Evolutionary conservation across 2,888 invertebrate species (phyloP).

Genomic region (Heliconius ismenius): DNA sequence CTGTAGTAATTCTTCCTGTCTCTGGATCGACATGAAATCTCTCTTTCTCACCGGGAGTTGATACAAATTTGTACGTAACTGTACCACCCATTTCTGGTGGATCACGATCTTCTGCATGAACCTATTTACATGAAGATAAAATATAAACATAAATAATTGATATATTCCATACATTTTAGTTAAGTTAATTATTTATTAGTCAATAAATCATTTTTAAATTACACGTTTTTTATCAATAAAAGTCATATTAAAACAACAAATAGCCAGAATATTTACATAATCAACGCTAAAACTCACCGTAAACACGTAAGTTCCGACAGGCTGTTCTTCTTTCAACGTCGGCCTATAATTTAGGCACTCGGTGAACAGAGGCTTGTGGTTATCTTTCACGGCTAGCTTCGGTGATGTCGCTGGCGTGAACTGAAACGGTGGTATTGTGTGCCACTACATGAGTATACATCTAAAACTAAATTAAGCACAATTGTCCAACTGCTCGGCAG

Average conservation of each 20-base stretch:
- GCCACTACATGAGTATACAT: constrained; percentile 57
- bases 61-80: constrained; percentile 91
- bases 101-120: constrained; percentile 88
- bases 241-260: neutral
- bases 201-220: neutral
- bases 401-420: constrained; percentile 62
- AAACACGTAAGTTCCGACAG: constrained; percentile 87
- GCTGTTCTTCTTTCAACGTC: constrained; percentile 89
- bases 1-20: constrained; percentile 89
- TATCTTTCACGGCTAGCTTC: constrained; percentile 83
- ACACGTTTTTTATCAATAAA: neutral
- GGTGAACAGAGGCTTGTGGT: constrained; percentile 93
- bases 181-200: no score
- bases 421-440: constrained; percentile 66
- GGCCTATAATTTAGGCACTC: constrained; percentile 92
- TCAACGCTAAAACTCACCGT: constrained; percentile 74
- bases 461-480: constrained; percentile 33
- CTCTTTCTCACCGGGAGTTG: constrained; percentile 86
- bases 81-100: constrained; percentile 88
- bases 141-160: neutral
- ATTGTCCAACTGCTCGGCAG: constrained; percentile 23
- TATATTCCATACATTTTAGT: neutral
- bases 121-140: constrained; percentile 65
- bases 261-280: neutral
- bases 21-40: constrained; percentile 90